phyloP scores from a whole-genome alignment of 1,140 invertebrate species.

The Scaptomyza graminum region DNA sequence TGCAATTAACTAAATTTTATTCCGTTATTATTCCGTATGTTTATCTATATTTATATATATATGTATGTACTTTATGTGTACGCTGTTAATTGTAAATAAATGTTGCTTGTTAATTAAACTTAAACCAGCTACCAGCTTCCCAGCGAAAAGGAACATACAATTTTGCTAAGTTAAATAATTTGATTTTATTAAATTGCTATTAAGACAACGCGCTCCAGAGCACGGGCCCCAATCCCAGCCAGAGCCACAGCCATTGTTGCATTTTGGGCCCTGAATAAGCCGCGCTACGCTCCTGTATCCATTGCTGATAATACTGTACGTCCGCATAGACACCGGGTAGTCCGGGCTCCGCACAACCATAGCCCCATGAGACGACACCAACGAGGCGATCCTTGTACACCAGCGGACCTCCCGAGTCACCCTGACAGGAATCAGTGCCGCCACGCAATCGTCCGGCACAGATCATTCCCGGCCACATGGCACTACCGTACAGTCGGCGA shows the following conservation, averaged over 20 bases:
- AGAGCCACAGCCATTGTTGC: conserved; percentile 4
- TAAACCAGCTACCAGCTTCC: too few species aligned
- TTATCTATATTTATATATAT: conserved; percentile 17
- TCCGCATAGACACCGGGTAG: conserved; percentile 90
- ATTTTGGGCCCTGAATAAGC: neutral
- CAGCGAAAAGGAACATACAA: too few species aligned
- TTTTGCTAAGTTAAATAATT: too few species aligned
- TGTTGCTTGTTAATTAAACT: conserved; percentile 52
- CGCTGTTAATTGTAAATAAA: conserved; percentile 73
- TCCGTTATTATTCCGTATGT: conserved; percentile 14
- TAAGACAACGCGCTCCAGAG: neutral
- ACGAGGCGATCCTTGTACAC: conserved; percentile 85
- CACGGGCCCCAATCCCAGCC: neutral
- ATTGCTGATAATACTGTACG: conserved; percentile 84
- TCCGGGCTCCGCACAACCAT: conserved; percentile 86
- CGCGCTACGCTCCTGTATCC: conserved; percentile 62
- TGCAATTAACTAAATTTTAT: conserved; percentile 10
- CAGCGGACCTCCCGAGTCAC: conserved; percentile 87
- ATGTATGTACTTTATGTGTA: conserved; percentile 34
- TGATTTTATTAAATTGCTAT: neutral
- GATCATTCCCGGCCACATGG: conserved; percentile 68
- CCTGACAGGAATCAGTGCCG: conserved; percentile 79
- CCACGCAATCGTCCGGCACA: conserved; percentile 70
- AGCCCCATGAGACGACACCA: conserved; percentile 90
- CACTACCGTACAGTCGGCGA: conserved; percentile 51